Conservation (phyloP, 2,113 vertebrate genomes). For the Oreochromis spilurus region DNA sequence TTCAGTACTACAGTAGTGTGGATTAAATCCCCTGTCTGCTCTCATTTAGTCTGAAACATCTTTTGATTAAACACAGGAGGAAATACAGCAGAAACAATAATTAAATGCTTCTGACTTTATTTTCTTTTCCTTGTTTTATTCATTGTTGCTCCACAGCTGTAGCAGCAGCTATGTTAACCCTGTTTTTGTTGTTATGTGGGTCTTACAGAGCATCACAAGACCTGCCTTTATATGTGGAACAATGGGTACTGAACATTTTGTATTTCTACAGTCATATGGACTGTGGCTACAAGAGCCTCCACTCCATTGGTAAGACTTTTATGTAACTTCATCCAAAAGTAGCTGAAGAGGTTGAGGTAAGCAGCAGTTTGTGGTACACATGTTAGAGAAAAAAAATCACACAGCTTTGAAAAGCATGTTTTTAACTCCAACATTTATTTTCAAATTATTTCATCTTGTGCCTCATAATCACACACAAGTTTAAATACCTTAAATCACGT, state of each 20-base stretch:
- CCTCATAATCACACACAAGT: background rate
- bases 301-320: rapidly evolving
- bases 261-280: background rate
- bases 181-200: background rate
- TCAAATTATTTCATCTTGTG: background rate
- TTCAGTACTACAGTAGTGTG: background rate
- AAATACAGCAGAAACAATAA: background rate
- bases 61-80: background rate
- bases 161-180: background rate
- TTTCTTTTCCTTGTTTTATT: background rate
- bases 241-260: background rate
- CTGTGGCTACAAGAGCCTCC: background rate
- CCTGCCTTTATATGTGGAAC: background rate
- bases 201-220: background rate
- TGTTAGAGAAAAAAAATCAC: background rate
- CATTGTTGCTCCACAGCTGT: background rate
- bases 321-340: background rate
- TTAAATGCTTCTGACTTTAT: background rate
- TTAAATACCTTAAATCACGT: background rate
- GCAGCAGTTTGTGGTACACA: background rate
- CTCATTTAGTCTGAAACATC: background rate
- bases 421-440: background rate
- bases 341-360: background rate
- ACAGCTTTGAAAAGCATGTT: background rate
- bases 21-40: background rate